These are phyloP conservation scores for Chrysotoxum bicinctum DNA, from an alignment of 2,888 invertebrate genomes.

Conservation along the genomic window DNA sequence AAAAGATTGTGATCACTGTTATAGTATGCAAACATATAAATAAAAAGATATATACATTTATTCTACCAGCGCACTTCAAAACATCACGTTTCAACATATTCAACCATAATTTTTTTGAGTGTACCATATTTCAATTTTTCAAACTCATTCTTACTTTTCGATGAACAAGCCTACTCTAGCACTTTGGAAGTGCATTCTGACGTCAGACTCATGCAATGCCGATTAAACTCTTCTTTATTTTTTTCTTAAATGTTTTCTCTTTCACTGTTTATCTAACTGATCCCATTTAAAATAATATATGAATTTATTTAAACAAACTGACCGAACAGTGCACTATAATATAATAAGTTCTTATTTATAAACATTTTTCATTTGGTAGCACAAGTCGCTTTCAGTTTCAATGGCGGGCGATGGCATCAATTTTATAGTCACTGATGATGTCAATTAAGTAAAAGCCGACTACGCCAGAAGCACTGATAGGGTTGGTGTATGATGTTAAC, in stretches of 20 bases:
- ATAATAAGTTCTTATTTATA: slow-evolving; percentile 25
- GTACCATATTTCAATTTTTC: too few species aligned
- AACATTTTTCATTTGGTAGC: slow-evolving; percentile 24
- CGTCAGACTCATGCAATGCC: neutral
- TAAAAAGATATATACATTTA: too few species aligned
- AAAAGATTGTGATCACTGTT: too few species aligned
- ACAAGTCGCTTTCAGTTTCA: slow-evolving; percentile 68
- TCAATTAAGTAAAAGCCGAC: slow-evolving; percentile 6
- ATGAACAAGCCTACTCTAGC: too few species aligned
- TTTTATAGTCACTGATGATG: slow-evolving; percentile 24
- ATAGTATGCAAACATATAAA: too few species aligned
- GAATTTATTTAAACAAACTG: slow-evolving; percentile 1
- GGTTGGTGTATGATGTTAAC: neutral
- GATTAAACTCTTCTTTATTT: neutral
- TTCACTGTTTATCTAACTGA: slow-evolving; percentile 9
- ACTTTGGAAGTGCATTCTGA: neutral
- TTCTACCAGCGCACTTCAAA: too few species aligned
- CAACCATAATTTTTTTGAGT: too few species aligned
- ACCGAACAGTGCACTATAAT: neutral
- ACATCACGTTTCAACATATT: too few species aligned
- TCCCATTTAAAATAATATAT: neutral
- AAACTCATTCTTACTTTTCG: too few species aligned
- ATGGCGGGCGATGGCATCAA: slow-evolving; percentile 65
- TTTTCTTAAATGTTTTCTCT: slow-evolving; percentile 4
- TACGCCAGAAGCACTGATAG: neutral